Percentiles rank a stretch among this genome's conserved stretches.
Evolutionary conservation across 2,797 vertebrate genomes (phyloP).

Genomic region (Gastrophryne carolinensis): DNA sequence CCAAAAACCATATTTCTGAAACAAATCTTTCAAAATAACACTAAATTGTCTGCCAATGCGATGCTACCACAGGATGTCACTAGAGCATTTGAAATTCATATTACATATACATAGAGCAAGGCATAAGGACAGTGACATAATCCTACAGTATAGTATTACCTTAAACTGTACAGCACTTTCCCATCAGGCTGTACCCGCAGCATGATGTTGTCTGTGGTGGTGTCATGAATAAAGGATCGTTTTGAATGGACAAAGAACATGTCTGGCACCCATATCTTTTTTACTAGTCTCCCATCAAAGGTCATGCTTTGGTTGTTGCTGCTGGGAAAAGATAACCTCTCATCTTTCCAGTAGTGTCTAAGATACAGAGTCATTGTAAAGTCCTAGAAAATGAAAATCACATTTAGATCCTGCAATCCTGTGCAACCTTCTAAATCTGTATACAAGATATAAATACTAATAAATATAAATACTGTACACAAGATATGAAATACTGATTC

Average conservation of each 20-base stretch:
- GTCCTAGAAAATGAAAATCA: slow-evolving; percentile 71
- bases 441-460: too few relatives aligned
- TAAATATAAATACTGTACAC: too few relatives aligned
- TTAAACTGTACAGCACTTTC: slow-evolving; percentile 95
- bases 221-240: slow-evolving; percentile 96
- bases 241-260: slow-evolving; percentile 99
- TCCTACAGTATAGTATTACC: slow-evolving; percentile 66
- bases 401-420: background rate
- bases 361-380: slow-evolving; percentile 97
- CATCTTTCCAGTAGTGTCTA: slow-evolving; percentile 96
- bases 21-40: too few relatives aligned
- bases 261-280: slow-evolving; percentile 98
- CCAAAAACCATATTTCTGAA: too few relatives aligned
- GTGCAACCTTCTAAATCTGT: background rate
- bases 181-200: slow-evolving; percentile 93
- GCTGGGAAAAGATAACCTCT: slow-evolving; percentile 90
- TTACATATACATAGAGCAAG: background rate
- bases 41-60: background rate
- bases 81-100: background rate
- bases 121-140: background rate
- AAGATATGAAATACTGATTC: too few relatives aligned
- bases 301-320: slow-evolving; percentile 98
- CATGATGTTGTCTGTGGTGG: slow-evolving; percentile 97
- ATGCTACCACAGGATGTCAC: slow-evolving; percentile 7
- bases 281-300: slow-evolving; percentile 92